A percentile compares a stretch with the other conserved stretches of the same genome.
Evolutionary conservation across 2,797 vertebrate species (phyloP).

Genomic region (Vipera latastei): DNA sequence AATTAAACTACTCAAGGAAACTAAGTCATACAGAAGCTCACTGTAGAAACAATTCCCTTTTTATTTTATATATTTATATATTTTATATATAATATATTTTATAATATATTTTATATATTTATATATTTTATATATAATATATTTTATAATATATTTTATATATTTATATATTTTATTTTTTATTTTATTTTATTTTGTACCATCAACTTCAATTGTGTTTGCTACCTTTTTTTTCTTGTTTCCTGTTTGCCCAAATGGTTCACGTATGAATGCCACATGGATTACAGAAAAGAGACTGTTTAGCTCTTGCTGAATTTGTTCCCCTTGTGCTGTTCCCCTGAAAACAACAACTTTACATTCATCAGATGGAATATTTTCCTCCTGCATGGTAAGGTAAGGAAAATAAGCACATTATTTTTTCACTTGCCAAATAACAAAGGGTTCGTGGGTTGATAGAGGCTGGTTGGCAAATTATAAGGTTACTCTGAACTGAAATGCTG

Average conservation of each 20-base stretch:
- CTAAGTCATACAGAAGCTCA: conserved; percentile 37
- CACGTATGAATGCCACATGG: conserved; percentile 53
- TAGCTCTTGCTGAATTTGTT: conserved; percentile 63
- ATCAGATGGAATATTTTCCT: conserved; percentile 63
- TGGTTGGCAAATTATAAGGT: conserved; percentile 55
- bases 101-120: too few relatives aligned
- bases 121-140: too few relatives aligned
- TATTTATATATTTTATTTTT: conserved; percentile 28
- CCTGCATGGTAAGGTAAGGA: conserved; percentile 46
- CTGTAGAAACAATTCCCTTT: conserved; percentile 55
- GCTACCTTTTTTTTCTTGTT: conserved; percentile 45
- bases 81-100: too few relatives aligned
- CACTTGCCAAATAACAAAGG: conserved; percentile 48
- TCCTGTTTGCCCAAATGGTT: conserved; percentile 56
- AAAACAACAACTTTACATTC: conserved; percentile 65
- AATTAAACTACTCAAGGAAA: neutral
- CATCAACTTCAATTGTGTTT: conserved; percentile 56
- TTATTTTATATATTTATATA: conserved; percentile 49
- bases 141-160: too few relatives aligned
- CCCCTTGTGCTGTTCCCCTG: conserved; percentile 29
- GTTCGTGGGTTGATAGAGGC: conserved; percentile 50
- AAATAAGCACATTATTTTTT: conserved; percentile 44
- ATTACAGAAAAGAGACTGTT: conserved; percentile 75
- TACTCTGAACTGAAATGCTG: conserved; percentile 36
- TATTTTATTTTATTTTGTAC: conserved; percentile 34